Conservation (phyloP, 2,797 vertebrate genomes). For the Phrynocephalus forsythii region DNA sequence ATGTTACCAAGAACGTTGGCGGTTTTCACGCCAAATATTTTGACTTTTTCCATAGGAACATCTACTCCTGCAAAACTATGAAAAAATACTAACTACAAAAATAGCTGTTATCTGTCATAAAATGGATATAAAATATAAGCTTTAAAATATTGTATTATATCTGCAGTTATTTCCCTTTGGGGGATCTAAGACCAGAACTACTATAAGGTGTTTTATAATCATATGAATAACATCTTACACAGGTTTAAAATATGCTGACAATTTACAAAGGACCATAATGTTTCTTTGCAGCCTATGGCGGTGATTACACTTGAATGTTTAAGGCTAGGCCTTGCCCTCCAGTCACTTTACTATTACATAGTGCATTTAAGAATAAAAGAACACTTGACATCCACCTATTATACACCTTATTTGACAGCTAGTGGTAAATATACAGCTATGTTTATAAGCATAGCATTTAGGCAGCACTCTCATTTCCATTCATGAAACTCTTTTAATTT, state of each 20-base stretch:
- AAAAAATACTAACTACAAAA: background rate
- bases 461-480: background rate
- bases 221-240: conserved; percentile 49
- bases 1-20: conserved; percentile 30
- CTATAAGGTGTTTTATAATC: conserved; percentile 44
- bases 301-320: conserved; percentile 58
- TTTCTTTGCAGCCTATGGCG: conserved; percentile 32
- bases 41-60: conserved; percentile 8
- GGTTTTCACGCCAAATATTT: conserved; percentile 29
- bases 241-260: conserved; percentile 56
- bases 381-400: conserved; percentile 28
- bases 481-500: background rate
- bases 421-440: background rate
- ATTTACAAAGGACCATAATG: background rate
- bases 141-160: background rate
- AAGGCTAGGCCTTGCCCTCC: conserved; percentile 60
- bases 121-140: background rate
- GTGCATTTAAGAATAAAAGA: conserved; percentile 12
- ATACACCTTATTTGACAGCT: conserved; percentile 25
- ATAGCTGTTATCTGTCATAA: background rate
- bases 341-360: conserved; percentile 26
- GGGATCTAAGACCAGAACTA: conserved; percentile 33
- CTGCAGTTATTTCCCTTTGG: background rate
- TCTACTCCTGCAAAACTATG: background rate
- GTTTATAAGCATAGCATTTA: background rate